Percentiles rank a stretch among this genome's conserved stretches.
These are phyloP conservation scores for Machaerirhynchus nigripectus DNA, from an alignment of 2,113 vertebrate species.

Conservation along the genomic window DNA sequence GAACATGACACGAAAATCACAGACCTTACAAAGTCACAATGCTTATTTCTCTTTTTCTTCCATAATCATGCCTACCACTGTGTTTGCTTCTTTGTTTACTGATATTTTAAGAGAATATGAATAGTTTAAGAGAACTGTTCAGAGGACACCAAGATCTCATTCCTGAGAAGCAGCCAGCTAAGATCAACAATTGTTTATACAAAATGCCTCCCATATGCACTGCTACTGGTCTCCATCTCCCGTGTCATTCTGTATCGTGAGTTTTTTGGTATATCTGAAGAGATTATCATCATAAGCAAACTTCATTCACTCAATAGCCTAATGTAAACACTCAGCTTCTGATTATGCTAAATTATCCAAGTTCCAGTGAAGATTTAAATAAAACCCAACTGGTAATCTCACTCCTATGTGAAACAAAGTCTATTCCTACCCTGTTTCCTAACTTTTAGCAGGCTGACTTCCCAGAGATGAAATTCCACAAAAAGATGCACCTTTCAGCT, in stretches of 20 bases:
- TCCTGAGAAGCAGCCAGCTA: background rate
- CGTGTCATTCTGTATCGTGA: background rate
- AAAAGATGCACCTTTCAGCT: background rate
- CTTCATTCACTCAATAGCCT: background rate
- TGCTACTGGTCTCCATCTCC: background rate
- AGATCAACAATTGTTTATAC: background rate
- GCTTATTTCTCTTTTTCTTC: background rate
- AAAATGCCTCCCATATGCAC: background rate
- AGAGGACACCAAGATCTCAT: background rate
- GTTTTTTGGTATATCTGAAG: background rate
- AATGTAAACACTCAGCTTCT: background rate
- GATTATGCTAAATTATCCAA: background rate
- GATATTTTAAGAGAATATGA: background rate
- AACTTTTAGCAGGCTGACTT: background rate
- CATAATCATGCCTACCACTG: background rate
- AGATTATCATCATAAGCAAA: background rate
- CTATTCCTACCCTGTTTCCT: background rate
- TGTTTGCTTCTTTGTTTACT: background rate
- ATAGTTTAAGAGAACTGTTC: background rate
- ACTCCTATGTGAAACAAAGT: background rate
- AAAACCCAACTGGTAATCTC: background rate
- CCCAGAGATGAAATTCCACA: background rate
- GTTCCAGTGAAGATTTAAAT: background rate
- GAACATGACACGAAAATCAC: background rate
- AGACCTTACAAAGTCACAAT: background rate